Evolutionary conservation across 2,888 invertebrate genomes (phyloP).

Genomic region (Clostera curtula): DNA sequence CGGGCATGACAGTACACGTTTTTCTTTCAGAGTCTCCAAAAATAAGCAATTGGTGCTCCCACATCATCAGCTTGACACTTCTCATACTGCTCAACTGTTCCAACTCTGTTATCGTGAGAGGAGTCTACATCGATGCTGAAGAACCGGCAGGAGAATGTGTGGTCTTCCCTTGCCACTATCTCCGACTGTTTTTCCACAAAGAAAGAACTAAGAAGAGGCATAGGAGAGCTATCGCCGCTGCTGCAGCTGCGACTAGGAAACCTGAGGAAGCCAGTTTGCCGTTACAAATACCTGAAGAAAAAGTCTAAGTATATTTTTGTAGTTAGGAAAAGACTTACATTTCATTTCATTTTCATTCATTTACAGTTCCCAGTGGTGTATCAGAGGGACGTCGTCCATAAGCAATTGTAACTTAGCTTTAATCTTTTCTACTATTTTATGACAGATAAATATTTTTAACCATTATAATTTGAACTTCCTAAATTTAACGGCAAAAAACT

Average conservation of each 20-base stretch:
- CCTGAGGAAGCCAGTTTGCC: conserved; percentile 54
- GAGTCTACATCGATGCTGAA: conserved; percentile 91
- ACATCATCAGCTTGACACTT: conserved; percentile 81
- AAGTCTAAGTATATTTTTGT: conserved; percentile 49
- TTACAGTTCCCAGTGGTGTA: too few species aligned
- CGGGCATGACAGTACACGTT: too few species aligned
- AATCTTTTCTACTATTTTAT: too few species aligned
- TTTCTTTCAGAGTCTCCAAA: conserved; percentile 77
- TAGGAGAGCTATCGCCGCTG: conserved; percentile 45
- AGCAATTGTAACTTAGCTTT: too few species aligned
- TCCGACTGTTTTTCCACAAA: conserved; percentile 83
- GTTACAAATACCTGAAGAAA: conserved; percentile 56
- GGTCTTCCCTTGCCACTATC: conserved; percentile 88
- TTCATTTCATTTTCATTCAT: too few species aligned
- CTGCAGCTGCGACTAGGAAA: conserved; percentile 41
- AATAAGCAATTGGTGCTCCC: conserved; percentile 87
- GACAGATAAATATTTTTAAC: too few species aligned
- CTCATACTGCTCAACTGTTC: conserved; percentile 88
- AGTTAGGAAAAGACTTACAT: too few species aligned
- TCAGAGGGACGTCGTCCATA: too few species aligned
- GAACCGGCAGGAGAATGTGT: conserved; percentile 88
- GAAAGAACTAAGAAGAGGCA: conserved; percentile 77
- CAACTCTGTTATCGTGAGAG: conserved; percentile 89
- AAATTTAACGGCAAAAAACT: too few species aligned
- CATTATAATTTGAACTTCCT: too few species aligned